Base-by-base conservation (phyloP, 2,888 invertebrate genomes). In the Proisotoma minuta region DNA sequence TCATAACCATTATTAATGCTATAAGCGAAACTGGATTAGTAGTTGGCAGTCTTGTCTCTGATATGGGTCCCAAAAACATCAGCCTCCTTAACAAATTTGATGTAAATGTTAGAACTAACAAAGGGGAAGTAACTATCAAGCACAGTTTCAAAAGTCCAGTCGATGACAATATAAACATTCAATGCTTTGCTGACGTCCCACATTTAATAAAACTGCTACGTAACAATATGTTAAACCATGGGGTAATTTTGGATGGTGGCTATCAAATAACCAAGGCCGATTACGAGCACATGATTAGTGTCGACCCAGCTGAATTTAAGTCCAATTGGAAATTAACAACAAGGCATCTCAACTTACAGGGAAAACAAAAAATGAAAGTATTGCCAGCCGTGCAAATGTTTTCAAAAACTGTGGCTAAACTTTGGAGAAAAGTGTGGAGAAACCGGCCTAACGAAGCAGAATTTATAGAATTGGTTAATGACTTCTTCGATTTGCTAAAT, bases 401-500 rank as follows among this genome's bases (percentile, higher is more conserved):
- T 60, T 62, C 60, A 1, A 22, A 43, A 22, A 47, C 29, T 20
- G 63, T 63, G 12, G 65, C 63, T 1, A 15, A 22, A 12, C 48
- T 56, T 4, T 34, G 53, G 40, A 2, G 23, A 1, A 26, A 50
- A 22, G 24, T 26, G 2, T 56, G 20, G 34, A 56, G 56, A 8
- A 28, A 29, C 29, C 5, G 49, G 18, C 3, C 12, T 2, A 51
- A 48, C 2, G 43, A 54, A 43, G 40, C 56, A 2, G 34, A 54
- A 10, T 63, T 68, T 39, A 56, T 68, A 3, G 1, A 56, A 50
- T 43, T 60, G 0, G 54, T 65, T 8, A 60, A 65, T 27, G 57
- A 64, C 47, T 22, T 22, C 3, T 65, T 68, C 23, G 66, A 68
- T 40, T 18, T 67, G 2, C 24, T 67, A 3, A 67, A 67, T 28